Conservation (phyloP, 2,888 invertebrate genomes). For the Drosophila longiperda region DNA sequence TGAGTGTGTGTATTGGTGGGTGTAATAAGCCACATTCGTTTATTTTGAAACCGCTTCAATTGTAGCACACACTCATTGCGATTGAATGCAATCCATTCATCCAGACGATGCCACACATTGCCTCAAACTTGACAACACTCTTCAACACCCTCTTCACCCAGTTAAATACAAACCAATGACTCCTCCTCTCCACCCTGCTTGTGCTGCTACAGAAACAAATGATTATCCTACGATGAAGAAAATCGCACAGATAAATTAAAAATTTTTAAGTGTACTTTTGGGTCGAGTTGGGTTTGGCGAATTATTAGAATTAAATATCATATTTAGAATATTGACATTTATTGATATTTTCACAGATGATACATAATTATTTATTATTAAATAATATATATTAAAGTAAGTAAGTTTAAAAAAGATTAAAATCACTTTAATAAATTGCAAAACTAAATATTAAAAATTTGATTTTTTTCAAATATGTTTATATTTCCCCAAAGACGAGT, state of each 20-base stretch:
- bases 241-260: neutral
- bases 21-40: constrained; percentile 78
- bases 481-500: neutral
- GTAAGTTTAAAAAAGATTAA: neutral
- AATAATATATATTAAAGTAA: neutral
- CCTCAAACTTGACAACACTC: neutral
- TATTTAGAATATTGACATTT: neutral
- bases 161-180: neutral
- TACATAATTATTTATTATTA: neutral
- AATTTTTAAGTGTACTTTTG: neutral
- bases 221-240: neutral
- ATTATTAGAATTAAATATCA: neutral
- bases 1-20: constrained; percentile 28
- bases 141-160: neutral
- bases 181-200: no score
- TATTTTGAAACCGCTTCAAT: constrained; percentile 79
- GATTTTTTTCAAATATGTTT: neutral
- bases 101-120: constrained; percentile 37
- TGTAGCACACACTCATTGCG: constrained; percentile 66
- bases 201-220: neutral
- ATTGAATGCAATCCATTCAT: constrained; percentile 70
- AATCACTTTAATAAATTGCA: neutral
- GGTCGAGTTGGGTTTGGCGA: neutral
- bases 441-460: neutral
- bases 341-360: neutral